phyloP scores from a whole-genome alignment of 2,888 invertebrate species.

The Prenolepis imparis region DNA sequence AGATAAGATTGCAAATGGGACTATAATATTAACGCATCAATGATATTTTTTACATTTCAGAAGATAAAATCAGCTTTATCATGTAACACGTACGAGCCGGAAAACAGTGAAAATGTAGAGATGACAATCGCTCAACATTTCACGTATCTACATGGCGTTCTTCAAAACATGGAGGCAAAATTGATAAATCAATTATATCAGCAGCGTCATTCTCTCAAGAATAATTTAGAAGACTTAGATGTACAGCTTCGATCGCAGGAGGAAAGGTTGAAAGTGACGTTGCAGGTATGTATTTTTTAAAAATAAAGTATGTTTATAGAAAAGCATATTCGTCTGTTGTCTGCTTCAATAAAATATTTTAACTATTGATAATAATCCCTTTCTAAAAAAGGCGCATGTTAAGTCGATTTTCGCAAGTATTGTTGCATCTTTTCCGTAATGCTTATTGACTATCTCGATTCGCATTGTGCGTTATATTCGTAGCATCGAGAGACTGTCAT shows the following conservation, averaged over 20 bases:
- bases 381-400: no score
- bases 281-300: constrained; percentile 69
- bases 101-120: constrained; percentile 78
- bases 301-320: not conserved
- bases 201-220: constrained; percentile 33
- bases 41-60: constrained; percentile 56
- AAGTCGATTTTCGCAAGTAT: no score
- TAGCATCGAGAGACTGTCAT: no score
- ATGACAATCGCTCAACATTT: constrained; percentile 87
- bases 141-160: constrained; percentile 86
- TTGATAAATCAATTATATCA: constrained; percentile 84
- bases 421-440: no score
- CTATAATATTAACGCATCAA: not conserved
- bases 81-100: constrained; percentile 9
- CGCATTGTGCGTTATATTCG: no score
- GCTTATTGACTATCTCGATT: no score
- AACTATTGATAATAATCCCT: no score
- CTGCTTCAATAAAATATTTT: not conserved
- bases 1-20: not conserved
- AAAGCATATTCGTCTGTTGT: not conserved
- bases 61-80: constrained; percentile 46
- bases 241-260: constrained; percentile 67
- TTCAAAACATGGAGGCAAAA: constrained; percentile 87
- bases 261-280: constrained; percentile 65
- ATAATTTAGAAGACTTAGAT: constrained; percentile 71